A percentile compares a stretch with the other conserved stretches of the same genome.
Conservation (phyloP, 1,140 invertebrate species). For the Himalopsyche phryganea region DNA sequence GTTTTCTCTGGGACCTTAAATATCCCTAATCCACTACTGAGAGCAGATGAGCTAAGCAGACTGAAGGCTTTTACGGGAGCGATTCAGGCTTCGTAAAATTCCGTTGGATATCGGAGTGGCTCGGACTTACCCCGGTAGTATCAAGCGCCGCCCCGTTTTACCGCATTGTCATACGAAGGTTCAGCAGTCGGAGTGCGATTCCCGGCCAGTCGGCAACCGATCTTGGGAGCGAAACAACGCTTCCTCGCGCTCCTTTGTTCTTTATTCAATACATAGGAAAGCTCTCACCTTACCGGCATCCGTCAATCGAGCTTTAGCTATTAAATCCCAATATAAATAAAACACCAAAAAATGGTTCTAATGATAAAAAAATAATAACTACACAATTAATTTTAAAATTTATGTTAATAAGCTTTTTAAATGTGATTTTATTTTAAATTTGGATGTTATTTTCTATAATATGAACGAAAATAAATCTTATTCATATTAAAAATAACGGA, state of each 20-base stretch:
- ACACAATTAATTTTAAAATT: not conserved
- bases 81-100: not conserved
- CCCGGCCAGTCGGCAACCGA: constrained; percentile 13
- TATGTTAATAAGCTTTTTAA: too few species aligned
- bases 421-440: too few species aligned
- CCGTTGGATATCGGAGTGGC: not conserved
- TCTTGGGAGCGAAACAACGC: constrained; percentile 4
- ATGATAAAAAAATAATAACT: not conserved
- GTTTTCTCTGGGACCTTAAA: too few species aligned
- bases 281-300: not conserved
- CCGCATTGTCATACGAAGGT: constrained; percentile 24
- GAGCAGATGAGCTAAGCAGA: too few species aligned
- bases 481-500: too few species aligned
- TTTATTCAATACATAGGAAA: not conserved
- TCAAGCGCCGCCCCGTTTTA: constrained; percentile 20
- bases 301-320: not conserved
- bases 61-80: too few species aligned
- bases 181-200: not conserved
- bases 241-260: constrained; percentile 20
- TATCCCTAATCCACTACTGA: too few species aligned
- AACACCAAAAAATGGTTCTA: not conserved
- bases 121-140: constrained; percentile 6
- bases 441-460: too few species aligned
- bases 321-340: not conserved
- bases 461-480: too few species aligned